Evolutionary conservation across 2,797 vertebrate genomes (phyloP).

Genomic region (Anguilla marmorata): DNA sequence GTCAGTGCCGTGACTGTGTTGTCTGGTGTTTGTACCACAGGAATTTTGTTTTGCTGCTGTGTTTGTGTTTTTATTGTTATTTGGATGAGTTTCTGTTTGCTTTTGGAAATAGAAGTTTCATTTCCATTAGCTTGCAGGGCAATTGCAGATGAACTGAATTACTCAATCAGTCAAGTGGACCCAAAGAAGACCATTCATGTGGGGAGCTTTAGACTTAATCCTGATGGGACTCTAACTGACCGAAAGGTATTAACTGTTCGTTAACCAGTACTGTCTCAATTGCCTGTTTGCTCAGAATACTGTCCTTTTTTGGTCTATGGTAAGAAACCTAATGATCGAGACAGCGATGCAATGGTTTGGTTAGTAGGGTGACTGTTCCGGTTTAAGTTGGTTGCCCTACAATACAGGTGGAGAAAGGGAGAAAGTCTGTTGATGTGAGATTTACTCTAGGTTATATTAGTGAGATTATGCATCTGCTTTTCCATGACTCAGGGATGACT

Average conservation of each 20-base stretch:
- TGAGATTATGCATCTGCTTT: too few species aligned
- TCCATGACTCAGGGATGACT: too few species aligned
- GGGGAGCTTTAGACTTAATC: conserved; percentile 83
- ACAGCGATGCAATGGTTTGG: not conserved
- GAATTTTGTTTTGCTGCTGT: not conserved
- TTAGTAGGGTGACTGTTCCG: too few species aligned
- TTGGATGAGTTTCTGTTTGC: not conserved
- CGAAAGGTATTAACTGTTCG: conserved; percentile 77
- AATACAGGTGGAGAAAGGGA: too few species aligned
- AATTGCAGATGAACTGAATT: conserved; percentile 76
- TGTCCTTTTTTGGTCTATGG: too few species aligned
- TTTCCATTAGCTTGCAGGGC: conserved; percentile 74
- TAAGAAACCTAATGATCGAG: not conserved
- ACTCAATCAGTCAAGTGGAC: conserved; percentile 82
- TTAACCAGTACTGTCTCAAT: not conserved
- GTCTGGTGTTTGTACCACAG: not conserved
- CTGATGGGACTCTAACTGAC: conserved; percentile 82
- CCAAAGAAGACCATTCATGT: conserved; percentile 84
- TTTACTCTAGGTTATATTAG: too few species aligned
- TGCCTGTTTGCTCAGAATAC: not conserved
- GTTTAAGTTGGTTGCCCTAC: too few species aligned
- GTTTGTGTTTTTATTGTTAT: too few species aligned
- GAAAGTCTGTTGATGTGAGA: too few species aligned
- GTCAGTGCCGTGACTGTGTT: not conserved
- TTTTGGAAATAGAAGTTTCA: not conserved